A percentile compares a stretch with the other conserved stretches of the same genome.
Conservation (phyloP, 1,140 invertebrate species). For the Eueides isabella region DNA sequence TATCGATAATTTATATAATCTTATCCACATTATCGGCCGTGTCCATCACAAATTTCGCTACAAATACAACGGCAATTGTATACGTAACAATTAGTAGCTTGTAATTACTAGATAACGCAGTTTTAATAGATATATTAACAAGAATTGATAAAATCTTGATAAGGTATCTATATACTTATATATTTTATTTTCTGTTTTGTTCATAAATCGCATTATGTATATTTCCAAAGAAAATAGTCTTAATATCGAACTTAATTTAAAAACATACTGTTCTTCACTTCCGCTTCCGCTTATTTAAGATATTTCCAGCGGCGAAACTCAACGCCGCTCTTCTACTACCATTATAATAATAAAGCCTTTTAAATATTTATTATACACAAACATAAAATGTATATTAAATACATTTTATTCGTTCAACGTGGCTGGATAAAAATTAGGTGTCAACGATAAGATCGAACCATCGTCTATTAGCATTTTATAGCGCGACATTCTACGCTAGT, state of each 20-base stretch:
- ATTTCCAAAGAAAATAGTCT: no score
- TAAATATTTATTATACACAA: neutral
- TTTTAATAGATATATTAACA: constrained; percentile 9
- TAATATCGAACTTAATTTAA: no score
- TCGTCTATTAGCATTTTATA: constrained; percentile 15
- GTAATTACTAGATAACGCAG: constrained; percentile 1
- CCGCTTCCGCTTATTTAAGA: no score
- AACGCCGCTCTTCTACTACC: no score
- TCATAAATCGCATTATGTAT: no score
- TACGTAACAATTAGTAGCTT: constrained; percentile 12
- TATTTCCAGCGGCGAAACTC: no score
- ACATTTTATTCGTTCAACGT: neutral
- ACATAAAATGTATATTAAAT: neutral
- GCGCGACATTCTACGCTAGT: constrained; percentile 1
- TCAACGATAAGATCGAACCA: constrained; percentile 7
- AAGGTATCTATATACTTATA: neutral
- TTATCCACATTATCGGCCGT: neutral
- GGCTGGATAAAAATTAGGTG: constrained; percentile 8
- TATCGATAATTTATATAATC: neutral
- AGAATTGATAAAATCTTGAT: constrained; percentile 2
- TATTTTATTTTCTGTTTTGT: no score
- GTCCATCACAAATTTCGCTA: constrained; percentile 1
- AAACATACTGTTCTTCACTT: no score
- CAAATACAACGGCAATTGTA: neutral
- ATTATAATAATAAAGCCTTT: neutral